Conservation (phyloP, 1,140 invertebrate species). For the Apis cerana region DNA sequence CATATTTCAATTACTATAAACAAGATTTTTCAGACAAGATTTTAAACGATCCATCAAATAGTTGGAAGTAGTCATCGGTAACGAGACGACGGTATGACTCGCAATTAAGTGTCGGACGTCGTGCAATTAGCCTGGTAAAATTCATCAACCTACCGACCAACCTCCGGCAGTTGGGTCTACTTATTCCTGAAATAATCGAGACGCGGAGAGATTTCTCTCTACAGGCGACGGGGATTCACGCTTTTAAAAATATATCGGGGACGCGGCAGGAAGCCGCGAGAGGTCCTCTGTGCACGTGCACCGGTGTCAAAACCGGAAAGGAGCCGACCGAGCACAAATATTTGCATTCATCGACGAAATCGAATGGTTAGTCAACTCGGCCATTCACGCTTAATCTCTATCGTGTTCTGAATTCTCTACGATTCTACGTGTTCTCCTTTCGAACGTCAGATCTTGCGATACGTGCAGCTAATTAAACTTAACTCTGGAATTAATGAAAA, state of each 20-base stretch:
- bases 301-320: slow-evolving; percentile 35
- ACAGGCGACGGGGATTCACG: slow-evolving; percentile 53
- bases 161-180: not conserved
- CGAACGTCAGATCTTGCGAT: too few relatives aligned
- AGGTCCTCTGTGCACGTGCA: slow-evolving; percentile 15
- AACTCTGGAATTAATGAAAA: too few relatives aligned
- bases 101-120: not conserved
- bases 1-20: not conserved
- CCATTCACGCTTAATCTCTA: not conserved
- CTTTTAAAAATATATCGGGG: slow-evolving; percentile 70
- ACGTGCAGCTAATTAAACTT: too few relatives aligned
- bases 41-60: not conserved
- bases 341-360: slow-evolving; percentile 26
- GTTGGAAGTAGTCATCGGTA: not conserved
- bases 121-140: slow-evolving; percentile 16
- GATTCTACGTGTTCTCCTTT: too few relatives aligned
- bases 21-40: not conserved
- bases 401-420: too few relatives aligned
- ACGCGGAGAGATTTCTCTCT: not conserved
- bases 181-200: slow-evolving; percentile 63
- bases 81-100: not conserved
- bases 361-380: not conserved
- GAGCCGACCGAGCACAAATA: slow-evolving; percentile 2
- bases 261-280: slow-evolving; percentile 1
- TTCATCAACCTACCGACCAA: not conserved